Conservation (phyloP, 2,888 invertebrate genomes). For the Peribatodes rhomboidaria region DNA sequence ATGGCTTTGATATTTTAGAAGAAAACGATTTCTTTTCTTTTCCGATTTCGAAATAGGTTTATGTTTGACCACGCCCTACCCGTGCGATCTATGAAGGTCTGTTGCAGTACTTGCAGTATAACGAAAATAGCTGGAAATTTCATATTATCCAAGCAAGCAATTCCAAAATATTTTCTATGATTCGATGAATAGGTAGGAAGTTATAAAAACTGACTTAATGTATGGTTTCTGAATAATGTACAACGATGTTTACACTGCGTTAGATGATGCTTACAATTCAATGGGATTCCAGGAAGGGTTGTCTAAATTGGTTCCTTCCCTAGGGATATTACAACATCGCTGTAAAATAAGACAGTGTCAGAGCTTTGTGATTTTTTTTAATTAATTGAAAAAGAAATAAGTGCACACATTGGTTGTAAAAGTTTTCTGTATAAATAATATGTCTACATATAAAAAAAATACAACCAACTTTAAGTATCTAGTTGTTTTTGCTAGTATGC, state of each 20-base stretch:
- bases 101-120: too few relatives aligned
- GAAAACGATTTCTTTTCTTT: neutral
- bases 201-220: conserved; percentile 25
- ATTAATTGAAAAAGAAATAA: neutral
- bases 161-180: conserved; percentile 3
- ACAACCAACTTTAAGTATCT: too few relatives aligned
- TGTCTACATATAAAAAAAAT: too few relatives aligned
- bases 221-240: conserved; percentile 30
- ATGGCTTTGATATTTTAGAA: conserved; percentile 1
- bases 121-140: too few relatives aligned
- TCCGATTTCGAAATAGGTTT: too few relatives aligned
- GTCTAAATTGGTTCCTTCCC: conserved; percentile 37
- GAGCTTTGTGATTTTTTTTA: neutral
- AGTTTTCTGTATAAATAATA: neutral
- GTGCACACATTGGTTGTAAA: neutral
- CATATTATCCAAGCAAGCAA: neutral
- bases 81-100: neutral
- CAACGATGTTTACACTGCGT: conserved; percentile 38
- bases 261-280: conserved; percentile 38
- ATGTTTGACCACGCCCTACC: neutral
- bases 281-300: conserved; percentile 44
- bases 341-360: conserved; percentile 7
- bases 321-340: conserved; percentile 19
- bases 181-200: conserved; percentile 12
- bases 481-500: too few relatives aligned